Base-by-base conservation (phyloP, 1,140 invertebrate genomes). In the Berghia stephanieae region DNA sequence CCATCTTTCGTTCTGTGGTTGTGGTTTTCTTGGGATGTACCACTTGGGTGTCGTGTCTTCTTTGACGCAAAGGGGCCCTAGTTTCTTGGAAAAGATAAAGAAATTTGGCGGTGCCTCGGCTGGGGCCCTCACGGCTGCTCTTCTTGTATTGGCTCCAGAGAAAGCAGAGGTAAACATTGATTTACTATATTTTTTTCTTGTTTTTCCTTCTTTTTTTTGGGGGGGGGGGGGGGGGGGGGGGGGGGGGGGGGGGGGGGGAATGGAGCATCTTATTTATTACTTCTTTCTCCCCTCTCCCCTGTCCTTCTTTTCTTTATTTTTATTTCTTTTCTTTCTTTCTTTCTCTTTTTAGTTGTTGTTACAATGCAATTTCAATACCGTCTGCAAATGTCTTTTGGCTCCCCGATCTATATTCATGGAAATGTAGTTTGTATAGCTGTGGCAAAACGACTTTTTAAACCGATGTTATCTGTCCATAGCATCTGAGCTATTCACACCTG, bases 21-120 rank as follows among this genome's bases (percentile, higher is more conserved):
- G 85, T 78, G 86, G 86, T 36, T 86, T 87, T 60, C 80, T 88
- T 1, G 86, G 86, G 5, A 83, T 88, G 31, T 88, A 88, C 75
- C 86, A 88, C 69, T 78, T 88, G 4, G 86, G 86, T 0, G 85
- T 84, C 40, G 83, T 80, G 1, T 78, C 81, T 10, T 84, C 81
- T 69, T 78, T 88, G 2, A 42, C 81, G 31, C 76, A 79, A 40
- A 78, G 84, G 63, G 86, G 83, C 13, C 78, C 75, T 1, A 21
- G 46, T 0, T 81, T 88, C 44, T 69, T 88, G 27, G 71, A 66
- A 1, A 74, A 67, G n/a, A 72, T 88, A 24, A 72, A 85, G 8
- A 79, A 81, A 57, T 72, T 84, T 36, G 83, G 78, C 24, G 87
- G 87, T 0, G 83, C 86, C 5, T 87, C 86, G 2, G 86, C 86